Evolutionary conservation across 2,113 vertebrate species (phyloP).

Genomic region (Nycticorax nycticorax): DNA sequence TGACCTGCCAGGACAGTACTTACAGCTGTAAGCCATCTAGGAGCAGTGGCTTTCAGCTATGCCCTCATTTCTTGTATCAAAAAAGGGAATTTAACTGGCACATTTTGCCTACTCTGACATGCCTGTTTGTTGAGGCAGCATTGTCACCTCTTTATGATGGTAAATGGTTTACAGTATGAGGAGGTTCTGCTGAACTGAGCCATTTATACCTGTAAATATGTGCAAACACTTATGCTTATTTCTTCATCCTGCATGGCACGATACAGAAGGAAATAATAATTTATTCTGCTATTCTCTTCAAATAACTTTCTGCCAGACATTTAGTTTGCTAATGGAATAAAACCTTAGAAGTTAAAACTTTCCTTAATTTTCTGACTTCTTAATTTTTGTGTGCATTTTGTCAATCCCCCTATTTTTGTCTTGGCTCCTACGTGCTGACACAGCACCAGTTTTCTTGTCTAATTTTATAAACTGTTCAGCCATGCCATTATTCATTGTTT

Average conservation of each 20-base stretch:
- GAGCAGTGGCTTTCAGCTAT: background rate
- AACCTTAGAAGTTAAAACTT: background rate
- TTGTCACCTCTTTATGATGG: background rate
- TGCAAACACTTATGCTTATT: background rate
- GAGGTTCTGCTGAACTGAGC: background rate
- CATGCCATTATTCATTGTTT: constrained; percentile 65
- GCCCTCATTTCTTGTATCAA: background rate
- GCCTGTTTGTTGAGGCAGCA: background rate
- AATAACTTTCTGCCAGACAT: background rate
- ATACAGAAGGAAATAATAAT: background rate
- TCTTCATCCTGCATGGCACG: background rate
- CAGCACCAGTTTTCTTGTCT: constrained; percentile 63
- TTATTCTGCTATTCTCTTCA: background rate
- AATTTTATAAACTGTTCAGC: constrained; percentile 76
- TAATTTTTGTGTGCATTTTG: background rate
- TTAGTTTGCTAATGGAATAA: background rate
- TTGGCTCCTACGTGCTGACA: constrained; percentile 47
- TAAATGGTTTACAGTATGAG: background rate
- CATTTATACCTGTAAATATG: background rate
- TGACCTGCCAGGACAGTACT: background rate
- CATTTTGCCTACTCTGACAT: background rate
- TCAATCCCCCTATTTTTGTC: background rate
- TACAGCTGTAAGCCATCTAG: background rate
- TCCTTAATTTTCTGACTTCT: background rate
- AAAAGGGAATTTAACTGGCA: background rate